Evolutionary conservation across 2,113 vertebrate species (phyloP), one percentile per base, ranked within the genome.

Genomic region (Bos indicus): DNA sequence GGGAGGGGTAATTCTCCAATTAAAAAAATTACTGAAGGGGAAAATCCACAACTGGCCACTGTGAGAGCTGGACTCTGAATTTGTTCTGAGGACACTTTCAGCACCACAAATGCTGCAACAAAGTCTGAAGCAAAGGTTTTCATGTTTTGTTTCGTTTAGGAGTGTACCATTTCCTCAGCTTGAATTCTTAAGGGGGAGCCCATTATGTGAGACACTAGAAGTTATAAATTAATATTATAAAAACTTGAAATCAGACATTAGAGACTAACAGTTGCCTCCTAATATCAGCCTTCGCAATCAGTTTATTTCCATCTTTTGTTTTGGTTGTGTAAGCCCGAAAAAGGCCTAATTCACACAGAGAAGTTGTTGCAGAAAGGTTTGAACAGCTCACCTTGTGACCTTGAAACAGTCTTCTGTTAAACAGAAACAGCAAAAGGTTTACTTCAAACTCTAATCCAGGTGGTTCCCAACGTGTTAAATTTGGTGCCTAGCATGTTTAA

Each of bases 361-460:
- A 95, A 13, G 7, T 84, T 74, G 21, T 77, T 85, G 14, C 51
- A 64, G 81, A 74, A 62, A 60, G 3, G 11, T 91, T 90, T 88
- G 62, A 96, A 84, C 57, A 93, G 46, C 26, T 90, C 40, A 56
- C 25, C 11, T 64, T 80, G 8, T 57, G 33, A 89, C 28, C 90
- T 86, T 60, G 59, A 14, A 36, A 80, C 25, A 85, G n/a, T 84
- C 21, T 91, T 88, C 64, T 85, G 51, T 40, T 89, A 94, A 96
- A 64, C 30, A 81, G 67, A 86, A 96, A 86, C 33, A 85, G 64
- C 46, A 93, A 94, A 40, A 17, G 3, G 54, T 86, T 74, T 94
- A 52, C 43, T 88, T 88, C 91, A 89, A 67, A 86, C 93, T 95
- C 64, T 92, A 59, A 80, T 64, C 78, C 90, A 95, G 51, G 64